A percentile compares a stretch with the other conserved stretches of the same genome.
phyloP scores from a whole-genome alignment of 2,797 vertebrate genomes.

The Sus cebifrons region DNA sequence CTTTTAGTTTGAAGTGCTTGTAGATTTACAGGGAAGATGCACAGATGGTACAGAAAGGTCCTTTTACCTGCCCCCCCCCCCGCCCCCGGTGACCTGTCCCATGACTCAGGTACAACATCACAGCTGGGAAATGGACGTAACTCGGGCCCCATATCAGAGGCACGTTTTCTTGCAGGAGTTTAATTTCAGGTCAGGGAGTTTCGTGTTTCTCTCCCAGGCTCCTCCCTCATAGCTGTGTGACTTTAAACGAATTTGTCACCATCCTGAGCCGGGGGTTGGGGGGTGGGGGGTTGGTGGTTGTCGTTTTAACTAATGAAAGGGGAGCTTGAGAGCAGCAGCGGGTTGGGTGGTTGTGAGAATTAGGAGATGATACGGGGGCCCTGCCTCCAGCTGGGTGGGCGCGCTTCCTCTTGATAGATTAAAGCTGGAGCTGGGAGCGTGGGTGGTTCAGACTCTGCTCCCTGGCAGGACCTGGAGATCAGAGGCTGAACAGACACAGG shows the following conservation, averaged over 20 bases:
- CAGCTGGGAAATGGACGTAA: rapidly evolving
- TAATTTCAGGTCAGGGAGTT: not conserved
- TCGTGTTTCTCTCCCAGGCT: not conserved
- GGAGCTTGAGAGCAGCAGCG: rapidly evolving
- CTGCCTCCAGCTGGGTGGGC: rapidly evolving
- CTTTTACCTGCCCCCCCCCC: rapidly evolving
- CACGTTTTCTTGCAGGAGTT: not conserved
- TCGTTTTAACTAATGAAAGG: too few species aligned
- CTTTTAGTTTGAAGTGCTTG: not conserved
- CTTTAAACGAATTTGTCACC: not conserved
- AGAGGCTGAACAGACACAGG: not conserved
- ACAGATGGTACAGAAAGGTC: not conserved
- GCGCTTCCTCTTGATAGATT: rapidly evolving
- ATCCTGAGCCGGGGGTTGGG: not conserved
- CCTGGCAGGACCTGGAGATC: not conserved
- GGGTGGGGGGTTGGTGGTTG: not conserved
- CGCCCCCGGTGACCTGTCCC: rapidly evolving
- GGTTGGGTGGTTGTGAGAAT: rapidly evolving
- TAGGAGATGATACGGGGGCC: too few species aligned
- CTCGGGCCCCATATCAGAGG: rapidly evolving
- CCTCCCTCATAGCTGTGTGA: not conserved
- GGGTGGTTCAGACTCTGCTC: not conserved
- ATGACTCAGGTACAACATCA: rapidly evolving
- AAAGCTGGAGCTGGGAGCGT: rapidly evolving
- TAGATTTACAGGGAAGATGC: not conserved